Base-by-base conservation (phyloP, 2,113 vertebrate species). In the Misgurnus mizolepis region DNA sequence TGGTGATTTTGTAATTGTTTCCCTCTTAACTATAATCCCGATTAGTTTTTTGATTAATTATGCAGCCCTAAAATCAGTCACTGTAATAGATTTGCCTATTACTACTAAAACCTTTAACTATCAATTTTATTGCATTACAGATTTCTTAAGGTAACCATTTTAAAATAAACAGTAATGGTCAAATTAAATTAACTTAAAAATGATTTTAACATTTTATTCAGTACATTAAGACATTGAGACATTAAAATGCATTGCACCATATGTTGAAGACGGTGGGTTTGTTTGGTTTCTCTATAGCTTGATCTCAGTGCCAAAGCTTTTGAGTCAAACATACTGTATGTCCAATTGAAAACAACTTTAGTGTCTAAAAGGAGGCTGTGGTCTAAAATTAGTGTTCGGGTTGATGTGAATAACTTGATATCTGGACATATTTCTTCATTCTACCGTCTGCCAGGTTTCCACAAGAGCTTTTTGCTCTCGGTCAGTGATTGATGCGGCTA, bases 401-500 rank as follows among this genome's bases (percentile, higher is more conserved):
- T 88, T 66, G 45, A 65, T 85, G 78, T 70, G 74, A 87, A 85
- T 87, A 82, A 85, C 60, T 69, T 62, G 78, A 40, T 60, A 81
- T 55, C 78, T 39, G 61, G 75, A 77, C 76, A 34, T 1, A 34
- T 34, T 34, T 34, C 22, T 70, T 22, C 17, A 61, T 53, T 50
- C 56, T 41, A 17, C 10, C 3, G 3, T 69, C 61, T 74, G 84
- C 77, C 82, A 81, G 74, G 64, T 87, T 78, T 86, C 85, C 76
- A 78, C 79, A 85, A 49, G 68, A 77, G 79, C 67, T 82, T 80
- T 75, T 80, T 79, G 72, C 85, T 65, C 68, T 81, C 76, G 84
- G 45, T 64, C 14, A 58, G 76, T 85, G 88, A 89, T 89, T 90
- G 88, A 91, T 80, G 78, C 65, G 76, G 66, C 77, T 79, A 53